phyloP scores from a whole-genome alignment of 2,888 invertebrate species.

The Sericinus montela region DNA sequence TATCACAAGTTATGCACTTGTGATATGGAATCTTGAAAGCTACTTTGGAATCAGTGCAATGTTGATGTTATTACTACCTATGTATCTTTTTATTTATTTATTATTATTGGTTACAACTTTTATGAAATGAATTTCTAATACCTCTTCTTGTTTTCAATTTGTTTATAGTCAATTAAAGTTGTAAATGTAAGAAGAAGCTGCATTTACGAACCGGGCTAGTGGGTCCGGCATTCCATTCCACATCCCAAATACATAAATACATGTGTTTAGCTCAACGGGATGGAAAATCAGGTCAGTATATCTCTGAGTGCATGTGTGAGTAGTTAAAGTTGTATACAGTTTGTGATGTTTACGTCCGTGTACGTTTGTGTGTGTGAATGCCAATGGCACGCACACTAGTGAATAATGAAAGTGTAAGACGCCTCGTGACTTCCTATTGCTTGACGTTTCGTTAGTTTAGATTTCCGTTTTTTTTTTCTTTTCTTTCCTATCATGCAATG shows the following conservation, averaged over 20 bases:
- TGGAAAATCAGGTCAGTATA: conserved; percentile 31
- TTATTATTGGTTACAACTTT: too few relatives aligned
- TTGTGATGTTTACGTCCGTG: conserved; percentile 4
- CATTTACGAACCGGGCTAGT: conserved; percentile 24
- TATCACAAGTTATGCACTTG: too few relatives aligned
- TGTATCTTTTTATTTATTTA: too few relatives aligned
- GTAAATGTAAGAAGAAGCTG: background rate
- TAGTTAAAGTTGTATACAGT: conserved; percentile 18
- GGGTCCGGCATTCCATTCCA: conserved; percentile 35
- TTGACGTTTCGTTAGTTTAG: conserved; percentile 22
- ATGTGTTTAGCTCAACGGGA: conserved; percentile 27
- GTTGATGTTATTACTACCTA: too few relatives aligned
- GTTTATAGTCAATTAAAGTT: conserved; percentile 14
- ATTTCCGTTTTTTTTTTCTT: conserved; percentile 4
- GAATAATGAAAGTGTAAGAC: conserved; percentile 28
- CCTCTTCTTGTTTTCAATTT: background rate
- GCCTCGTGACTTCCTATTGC: conserved; percentile 21
- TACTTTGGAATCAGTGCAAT: too few relatives aligned
- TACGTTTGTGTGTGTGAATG: conserved; percentile 24
- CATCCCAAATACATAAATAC: conserved; percentile 52
- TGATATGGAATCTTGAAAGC: too few relatives aligned
- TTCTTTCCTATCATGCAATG: background rate
- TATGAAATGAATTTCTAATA: background rate
- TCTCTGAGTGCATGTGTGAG: conserved; percentile 1
- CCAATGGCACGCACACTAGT: conserved; percentile 34